Evolutionary conservation across 2,888 invertebrate species (phyloP), one percentile per base, ranked within the genome.

Genomic region (Periphyllus acericola): DNA sequence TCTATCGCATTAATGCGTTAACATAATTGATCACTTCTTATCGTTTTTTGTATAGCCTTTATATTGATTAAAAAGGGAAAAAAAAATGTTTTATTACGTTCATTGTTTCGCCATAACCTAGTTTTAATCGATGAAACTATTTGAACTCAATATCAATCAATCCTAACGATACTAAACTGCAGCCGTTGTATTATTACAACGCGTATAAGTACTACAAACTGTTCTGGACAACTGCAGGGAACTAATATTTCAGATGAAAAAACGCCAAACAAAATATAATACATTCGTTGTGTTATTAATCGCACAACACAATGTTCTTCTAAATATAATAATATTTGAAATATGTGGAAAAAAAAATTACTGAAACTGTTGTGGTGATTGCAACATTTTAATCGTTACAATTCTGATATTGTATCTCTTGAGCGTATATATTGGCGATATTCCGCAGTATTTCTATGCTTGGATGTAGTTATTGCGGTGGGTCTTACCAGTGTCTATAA

Each of bases 11-110:
- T 11, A n/a, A 66, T 21, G 19, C 21, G 21, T 66, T 68, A 81
- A 81, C n/a, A n/a, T 29, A 46, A 81, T 46, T 32, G 8, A 36
- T n/a, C 29, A 8, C 14, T 81, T 46, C 29, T 46, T 19, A 29
- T n/a, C 29, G 40, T 68, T 29, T n/a, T 46, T 3, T n/a, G 4
- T 66, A 60, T 68, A 25, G 68, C n/a, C 9, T 68, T 29, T 25
- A 21, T 68, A 68, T 81, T 46, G 21, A 68, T 81, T 81, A 11
- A 32, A 68, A 40, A 80, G 36, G 21, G 21, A 60, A 68, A 68
- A n/a, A 68, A 29, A 68, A 68, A 68, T 68, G 29, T 19, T 81
- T 80, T 32, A 46, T 71, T 1, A 29, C 32, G 29, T 68, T 46
- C 29, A 46, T 81, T 68, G 14, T 32, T 32, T 32, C 0, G 17